phyloP scores from a whole-genome alignment of 1,140 invertebrate species.

The Drosophila pruinosa region DNA sequence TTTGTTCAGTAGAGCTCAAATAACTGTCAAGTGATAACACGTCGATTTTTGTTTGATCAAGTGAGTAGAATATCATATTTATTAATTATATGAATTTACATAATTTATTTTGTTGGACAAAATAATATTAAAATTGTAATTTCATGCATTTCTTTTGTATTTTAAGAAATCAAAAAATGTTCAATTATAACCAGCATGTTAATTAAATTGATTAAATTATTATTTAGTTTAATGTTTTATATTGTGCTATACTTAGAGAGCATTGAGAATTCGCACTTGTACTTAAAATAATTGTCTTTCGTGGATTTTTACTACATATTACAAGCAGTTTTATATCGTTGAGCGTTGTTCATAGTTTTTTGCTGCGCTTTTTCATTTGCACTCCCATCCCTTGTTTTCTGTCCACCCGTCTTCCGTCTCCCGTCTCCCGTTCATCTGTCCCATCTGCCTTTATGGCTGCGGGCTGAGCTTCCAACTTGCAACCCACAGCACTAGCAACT shows the following conservation, averaged over 20 bases:
- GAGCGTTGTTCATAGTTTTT: constrained; percentile 72
- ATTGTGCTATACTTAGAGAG: not conserved
- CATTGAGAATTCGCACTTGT: not conserved
- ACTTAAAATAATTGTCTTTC: not conserved
- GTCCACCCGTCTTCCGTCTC: not conserved
- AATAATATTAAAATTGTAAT: too few species aligned
- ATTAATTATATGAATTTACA: too few species aligned
- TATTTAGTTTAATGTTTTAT: not conserved
- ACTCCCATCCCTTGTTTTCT: not conserved
- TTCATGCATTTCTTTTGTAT: too few species aligned
- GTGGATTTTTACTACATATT: constrained; percentile 73
- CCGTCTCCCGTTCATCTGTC: not conserved
- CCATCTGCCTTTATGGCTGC: constrained; percentile 1
- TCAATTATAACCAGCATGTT: too few species aligned
- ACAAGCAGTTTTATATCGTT: constrained; percentile 76
- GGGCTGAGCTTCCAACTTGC: constrained; percentile 25
- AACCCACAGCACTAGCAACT: constrained; percentile 24
- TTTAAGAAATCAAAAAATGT: too few species aligned
- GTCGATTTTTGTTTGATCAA: too few species aligned
- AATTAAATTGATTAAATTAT: too few species aligned
- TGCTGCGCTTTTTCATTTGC: constrained; percentile 71
- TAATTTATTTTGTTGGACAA: too few species aligned
- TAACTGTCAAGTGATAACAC: too few species aligned
- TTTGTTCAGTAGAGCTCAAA: too few species aligned
- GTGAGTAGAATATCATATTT: too few species aligned